A percentile compares a stretch with the other conserved stretches of the same genome.
Conservation (phyloP, 2,797 vertebrate genomes). For the Schizopygopsis malacanthus region DNA sequence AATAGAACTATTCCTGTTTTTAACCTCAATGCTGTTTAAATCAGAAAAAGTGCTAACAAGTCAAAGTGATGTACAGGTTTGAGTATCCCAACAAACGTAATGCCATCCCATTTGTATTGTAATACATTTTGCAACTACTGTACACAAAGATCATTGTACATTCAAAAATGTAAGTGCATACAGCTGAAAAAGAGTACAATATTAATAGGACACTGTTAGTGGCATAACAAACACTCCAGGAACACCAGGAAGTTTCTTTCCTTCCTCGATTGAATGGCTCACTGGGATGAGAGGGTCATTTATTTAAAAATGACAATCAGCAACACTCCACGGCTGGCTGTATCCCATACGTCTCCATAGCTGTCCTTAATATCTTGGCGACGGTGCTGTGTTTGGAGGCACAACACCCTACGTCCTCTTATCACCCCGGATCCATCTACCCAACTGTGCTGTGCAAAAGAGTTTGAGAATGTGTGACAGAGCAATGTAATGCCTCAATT, state of each 20-base stretch:
- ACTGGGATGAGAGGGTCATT: conserved; percentile 43
- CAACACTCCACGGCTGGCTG: conserved; percentile 31
- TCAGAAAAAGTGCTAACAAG: not conserved
- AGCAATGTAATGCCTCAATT: conserved; percentile 64
- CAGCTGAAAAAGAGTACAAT: conserved; percentile 31
- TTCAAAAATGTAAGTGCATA: conserved; percentile 10
- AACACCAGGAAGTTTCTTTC: conserved; percentile 48
- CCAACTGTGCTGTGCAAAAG: conserved; percentile 65
- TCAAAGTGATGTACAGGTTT: not conserved
- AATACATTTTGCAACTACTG: not conserved
- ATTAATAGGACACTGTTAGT: conserved; percentile 9
- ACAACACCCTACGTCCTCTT: conserved; percentile 32
- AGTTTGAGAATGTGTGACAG: conserved; percentile 58
- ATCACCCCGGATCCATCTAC: conserved; percentile 47
- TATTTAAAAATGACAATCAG: conserved; percentile 48
- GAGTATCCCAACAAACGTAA: not conserved
- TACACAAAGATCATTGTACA: not conserved
- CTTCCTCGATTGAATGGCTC: conserved; percentile 23
- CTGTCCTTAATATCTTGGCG: conserved; percentile 45
- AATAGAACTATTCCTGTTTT: not conserved
- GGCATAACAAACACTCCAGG: conserved; percentile 44
- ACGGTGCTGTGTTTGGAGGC: conserved; percentile 16
- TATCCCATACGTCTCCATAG: conserved; percentile 29
- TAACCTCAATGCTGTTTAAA: not conserved
- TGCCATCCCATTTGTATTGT: not conserved